Evolutionary conservation across 2,888 invertebrate genomes (phyloP), one percentile per base, ranked within the genome.

Genomic region (Rhopalosiphum nymphaeae): DNA sequence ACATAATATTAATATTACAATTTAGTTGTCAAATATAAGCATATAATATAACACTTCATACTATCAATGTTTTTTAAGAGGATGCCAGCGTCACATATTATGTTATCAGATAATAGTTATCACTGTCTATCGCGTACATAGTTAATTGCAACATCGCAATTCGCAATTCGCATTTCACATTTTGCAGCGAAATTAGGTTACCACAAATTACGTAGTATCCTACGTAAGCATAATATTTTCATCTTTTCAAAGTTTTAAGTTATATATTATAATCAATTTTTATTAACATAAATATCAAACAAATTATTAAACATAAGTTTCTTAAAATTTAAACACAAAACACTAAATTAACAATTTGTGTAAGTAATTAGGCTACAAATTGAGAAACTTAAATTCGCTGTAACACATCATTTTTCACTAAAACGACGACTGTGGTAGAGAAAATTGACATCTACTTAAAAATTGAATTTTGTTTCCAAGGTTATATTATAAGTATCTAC

Each of bases 21-120:
- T 78, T 78, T 78, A 78, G 78, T 36, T 78, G 36, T 36, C 78
- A 78, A 78, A 78, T 78, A 78, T 21, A 78, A 78, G 36, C 36
- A 21, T 36, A 21, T 7, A 57, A 21, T 9, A 57, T 78, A 78
- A 36, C 36, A 78, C 78, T 78, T 78, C 78, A 78, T 78, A 78
- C 78, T 78, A 78, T 78, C 78, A 78, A 36, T 78, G 21, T 78
- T 78, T 78, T 78, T 78, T 78, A 78, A 78, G 78, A 78, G 78
- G 78, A 78, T 78, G 78, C 36, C 78, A 78, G 21, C 36, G 78
- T 78, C 36, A 78, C 36, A 78, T 78, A 78, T 36, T 78, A 36
- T 78, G 36, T 78, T 78, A 78, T 78, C 78, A 78, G 78, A 78
- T 78, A 78, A 21, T 78, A 78, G 78, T 78, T 78, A 78, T 78